Evolutionary conservation across 2,888 invertebrate genomes (phyloP), one percentile per base, ranked within the genome.

Genomic region (Margaritifera margaritifera): DNA sequence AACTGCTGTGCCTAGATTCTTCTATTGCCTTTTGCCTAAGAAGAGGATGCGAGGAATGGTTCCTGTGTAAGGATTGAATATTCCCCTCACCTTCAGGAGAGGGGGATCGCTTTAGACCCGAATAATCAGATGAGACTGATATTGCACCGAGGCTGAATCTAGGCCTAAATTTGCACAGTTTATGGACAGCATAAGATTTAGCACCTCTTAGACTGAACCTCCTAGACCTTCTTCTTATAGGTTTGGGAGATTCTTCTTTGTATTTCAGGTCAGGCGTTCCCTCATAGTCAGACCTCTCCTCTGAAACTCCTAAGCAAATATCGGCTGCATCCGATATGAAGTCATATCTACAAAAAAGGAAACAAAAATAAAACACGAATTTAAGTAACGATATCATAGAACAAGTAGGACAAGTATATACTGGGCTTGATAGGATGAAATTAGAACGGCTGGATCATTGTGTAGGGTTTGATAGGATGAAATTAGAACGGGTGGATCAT

Each of bases 251-350:
- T 11, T 25, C 31, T 18, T 50, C 42, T n/a, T 31, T 61, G 6
- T 50, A 53, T 61, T 50, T 31, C 54, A 4, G 20, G 31, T 20
- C 19, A 19, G 31, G 20, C 15, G 42, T 42, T 59, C 24, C 56
- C 4, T 51, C 65, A 22, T 75, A 74, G 1, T 79, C 74, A 4
- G 75, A 68, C n/a, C 60, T 74, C 27, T 80, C 83, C 11, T 79
- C 77, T 2, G 71, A 73, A 15, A 72, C 52, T 0, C 76, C 80
- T 63, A 72, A 78, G 53, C 77, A 79, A 18, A 81, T 71, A 8
- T 80, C 81, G 24, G 65, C 82, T 64, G 64, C 82, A 62, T 84
- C 84, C 5, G 83, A 80, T 65, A 82, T 82, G 8, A 82, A 83
- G 65, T 72, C 74, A 55, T 77, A 77, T 50, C 84, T 84, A 71